These are phyloP conservation scores for Dendrolimus punctatus DNA, from an alignment of 1,140 invertebrate genomes.

Conservation along the genomic window DNA sequence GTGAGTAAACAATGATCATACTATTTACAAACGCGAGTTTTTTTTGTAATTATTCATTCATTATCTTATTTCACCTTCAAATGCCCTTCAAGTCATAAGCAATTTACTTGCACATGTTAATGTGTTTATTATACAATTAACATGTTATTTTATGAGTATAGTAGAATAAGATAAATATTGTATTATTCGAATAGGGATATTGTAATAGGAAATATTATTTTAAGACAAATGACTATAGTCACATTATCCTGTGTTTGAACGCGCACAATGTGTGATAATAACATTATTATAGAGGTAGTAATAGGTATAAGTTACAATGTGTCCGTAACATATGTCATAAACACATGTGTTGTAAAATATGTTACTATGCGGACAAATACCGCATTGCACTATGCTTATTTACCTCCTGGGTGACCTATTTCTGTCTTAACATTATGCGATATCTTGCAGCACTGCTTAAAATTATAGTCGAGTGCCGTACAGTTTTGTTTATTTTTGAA, in stretches of 20 bases:
- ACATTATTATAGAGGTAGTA: too few species aligned
- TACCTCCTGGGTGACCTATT: constrained; percentile 44
- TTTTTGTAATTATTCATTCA: constrained; percentile 6
- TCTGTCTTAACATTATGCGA: constrained; percentile 30
- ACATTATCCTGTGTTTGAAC: too few species aligned
- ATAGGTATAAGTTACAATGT: too few species aligned
- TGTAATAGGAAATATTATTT: too few species aligned
- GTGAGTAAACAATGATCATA: neutral
- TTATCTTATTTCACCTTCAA: constrained; percentile 23
- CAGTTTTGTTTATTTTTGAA: constrained; percentile 14
- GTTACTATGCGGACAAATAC: constrained; percentile 12
- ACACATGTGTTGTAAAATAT: constrained; percentile 5
- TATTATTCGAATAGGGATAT: too few species aligned
- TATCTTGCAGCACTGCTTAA: constrained; percentile 22
- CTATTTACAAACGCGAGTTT: neutral
- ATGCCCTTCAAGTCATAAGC: constrained; percentile 18
- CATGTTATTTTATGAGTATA: neutral
- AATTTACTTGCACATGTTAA: constrained; percentile 10
- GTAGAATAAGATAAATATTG: constrained; percentile 9
- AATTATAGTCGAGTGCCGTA: constrained; percentile 15
- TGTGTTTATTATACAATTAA: constrained; percentile 4
- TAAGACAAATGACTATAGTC: too few species aligned
- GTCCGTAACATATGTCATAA: too few species aligned
- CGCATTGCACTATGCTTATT: constrained; percentile 17
- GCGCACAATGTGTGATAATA: too few species aligned